Percentiles rank a stretch among this genome's conserved stretches.
Evolutionary conservation across 2,888 invertebrate species (phyloP).

Genomic region (Sericinus montela): DNA sequence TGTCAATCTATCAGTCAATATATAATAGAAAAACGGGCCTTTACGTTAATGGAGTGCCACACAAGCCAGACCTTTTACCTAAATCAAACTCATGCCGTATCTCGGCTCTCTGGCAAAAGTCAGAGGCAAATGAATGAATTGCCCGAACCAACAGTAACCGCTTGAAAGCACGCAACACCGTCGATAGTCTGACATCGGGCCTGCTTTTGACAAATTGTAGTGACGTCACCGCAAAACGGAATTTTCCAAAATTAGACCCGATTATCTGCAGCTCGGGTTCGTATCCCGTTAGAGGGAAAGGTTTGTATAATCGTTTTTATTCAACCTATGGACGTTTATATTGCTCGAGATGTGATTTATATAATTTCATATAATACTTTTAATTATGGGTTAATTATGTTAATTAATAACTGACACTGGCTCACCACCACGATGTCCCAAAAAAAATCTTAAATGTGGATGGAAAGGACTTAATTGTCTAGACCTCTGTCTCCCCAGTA

Average conservation of each 20-base stretch:
- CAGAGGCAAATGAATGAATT: conserved; percentile 33
- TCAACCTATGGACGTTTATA: no score
- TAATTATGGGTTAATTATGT: no score
- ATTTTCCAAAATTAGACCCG: neutral
- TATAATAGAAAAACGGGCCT: conserved; percentile 14
- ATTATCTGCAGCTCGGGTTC: no score
- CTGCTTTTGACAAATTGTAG: conserved; percentile 5
- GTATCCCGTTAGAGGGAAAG: no score
- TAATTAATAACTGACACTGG: no score
- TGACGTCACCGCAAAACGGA: neutral
- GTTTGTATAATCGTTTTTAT: no score
- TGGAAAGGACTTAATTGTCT: no score
- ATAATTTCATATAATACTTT: no score
- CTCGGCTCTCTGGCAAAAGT: conserved; percentile 26
- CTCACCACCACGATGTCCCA: no score
- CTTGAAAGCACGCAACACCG: conserved; percentile 27
- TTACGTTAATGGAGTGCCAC: conserved; percentile 19
- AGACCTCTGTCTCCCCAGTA: no score
- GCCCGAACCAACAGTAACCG: conserved; percentile 26
- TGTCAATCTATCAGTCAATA: conserved; percentile 2
- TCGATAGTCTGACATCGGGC: neutral
- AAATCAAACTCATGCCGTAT: conserved; percentile 27
- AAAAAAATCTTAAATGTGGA: no score
- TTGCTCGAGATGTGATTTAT: no score
- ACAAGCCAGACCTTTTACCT: conserved; percentile 21